These are phyloP conservation scores for Pristiophorus japonicus DNA, from an alignment of 2,113 vertebrate genomes.

Conservation along the genomic window DNA sequence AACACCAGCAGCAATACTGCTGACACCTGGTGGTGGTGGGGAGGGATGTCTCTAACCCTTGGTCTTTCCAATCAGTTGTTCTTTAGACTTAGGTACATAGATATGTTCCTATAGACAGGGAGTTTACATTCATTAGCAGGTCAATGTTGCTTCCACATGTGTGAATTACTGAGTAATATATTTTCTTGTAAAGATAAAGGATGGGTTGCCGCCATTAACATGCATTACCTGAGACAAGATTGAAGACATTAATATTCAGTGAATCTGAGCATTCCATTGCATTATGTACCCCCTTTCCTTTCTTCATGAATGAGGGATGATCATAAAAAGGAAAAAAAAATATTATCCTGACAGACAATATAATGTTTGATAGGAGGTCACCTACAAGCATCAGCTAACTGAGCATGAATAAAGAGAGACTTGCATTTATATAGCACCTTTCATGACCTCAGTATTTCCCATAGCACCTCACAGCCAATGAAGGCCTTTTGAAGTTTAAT, in stretches of 20 bases:
- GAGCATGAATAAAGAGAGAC: neutral
- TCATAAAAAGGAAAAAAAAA: neutral
- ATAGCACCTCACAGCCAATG: neutral
- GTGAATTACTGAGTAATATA: neutral
- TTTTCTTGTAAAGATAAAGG: neutral
- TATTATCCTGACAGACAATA: too few species aligned
- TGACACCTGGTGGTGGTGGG: too few species aligned
- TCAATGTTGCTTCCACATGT: neutral
- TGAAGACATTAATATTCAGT: neutral
- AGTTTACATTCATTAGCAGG: neutral
- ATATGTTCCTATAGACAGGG: neutral
- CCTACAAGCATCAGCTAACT: neutral
- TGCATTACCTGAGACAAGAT: neutral
- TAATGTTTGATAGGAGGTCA: too few species aligned
- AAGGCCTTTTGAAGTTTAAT: neutral
- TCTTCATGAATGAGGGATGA: neutral
- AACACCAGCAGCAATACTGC: neutral
- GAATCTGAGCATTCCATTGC: neutral
- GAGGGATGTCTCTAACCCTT: too few species aligned
- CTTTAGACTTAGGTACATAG: neutral
- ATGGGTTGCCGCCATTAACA: too few species aligned
- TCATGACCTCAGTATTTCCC: neutral
- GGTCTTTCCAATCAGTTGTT: neutral
- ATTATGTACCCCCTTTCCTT: neutral
- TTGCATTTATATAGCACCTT: neutral